phyloP scores from a whole-genome alignment of 2,113 vertebrate species.

The Physeter macrocephalus region DNA sequence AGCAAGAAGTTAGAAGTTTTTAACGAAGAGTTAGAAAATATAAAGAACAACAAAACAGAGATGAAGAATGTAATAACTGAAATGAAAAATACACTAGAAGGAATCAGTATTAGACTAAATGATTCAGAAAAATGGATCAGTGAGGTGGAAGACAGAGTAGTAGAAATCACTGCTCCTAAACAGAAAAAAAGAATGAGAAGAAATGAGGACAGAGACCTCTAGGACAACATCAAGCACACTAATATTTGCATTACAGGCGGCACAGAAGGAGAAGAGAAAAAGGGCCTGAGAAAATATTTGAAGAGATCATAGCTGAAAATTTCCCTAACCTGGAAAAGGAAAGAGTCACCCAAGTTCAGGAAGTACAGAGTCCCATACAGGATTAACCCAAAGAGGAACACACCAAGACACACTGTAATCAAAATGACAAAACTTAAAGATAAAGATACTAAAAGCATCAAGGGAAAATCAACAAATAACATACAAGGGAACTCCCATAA shows the following conservation, averaged over 20 bases:
- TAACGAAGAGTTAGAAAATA: too few relatives aligned
- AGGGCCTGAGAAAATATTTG: background rate
- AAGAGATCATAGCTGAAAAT: background rate
- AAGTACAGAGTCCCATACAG: background rate
- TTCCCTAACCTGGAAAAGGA: background rate
- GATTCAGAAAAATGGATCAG: background rate
- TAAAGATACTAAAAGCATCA: background rate
- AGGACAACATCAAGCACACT: background rate
- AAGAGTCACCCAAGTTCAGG: background rate
- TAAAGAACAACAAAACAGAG: background rate
- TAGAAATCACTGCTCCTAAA: background rate
- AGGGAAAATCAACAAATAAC: background rate
- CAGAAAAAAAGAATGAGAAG: background rate
- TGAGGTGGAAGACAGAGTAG: background rate
- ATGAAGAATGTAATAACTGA: background rate
- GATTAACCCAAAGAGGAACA: background rate
- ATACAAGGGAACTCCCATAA: background rate
- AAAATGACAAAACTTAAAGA: background rate
- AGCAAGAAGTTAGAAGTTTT: too few relatives aligned
- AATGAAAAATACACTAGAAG: background rate
- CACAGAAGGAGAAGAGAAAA: background rate
- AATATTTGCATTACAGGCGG: background rate
- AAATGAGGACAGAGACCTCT: background rate
- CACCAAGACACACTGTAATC: background rate
- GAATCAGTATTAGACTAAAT: background rate